Conservation (phyloP, 92 coral and sea anemone genomes). For the Phenganax subtilis region DNA sequence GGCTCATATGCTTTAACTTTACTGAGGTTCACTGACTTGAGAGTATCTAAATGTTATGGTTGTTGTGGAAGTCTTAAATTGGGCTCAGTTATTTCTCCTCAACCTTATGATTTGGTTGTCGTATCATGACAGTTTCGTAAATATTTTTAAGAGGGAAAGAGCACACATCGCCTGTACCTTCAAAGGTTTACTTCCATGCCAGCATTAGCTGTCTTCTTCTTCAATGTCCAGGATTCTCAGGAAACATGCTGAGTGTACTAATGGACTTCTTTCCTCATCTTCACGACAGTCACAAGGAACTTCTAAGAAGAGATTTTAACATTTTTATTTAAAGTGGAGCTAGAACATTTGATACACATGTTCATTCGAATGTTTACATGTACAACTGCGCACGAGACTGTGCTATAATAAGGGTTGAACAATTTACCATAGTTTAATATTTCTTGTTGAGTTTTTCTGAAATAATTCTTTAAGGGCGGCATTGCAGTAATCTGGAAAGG, state of each 20-base stretch:
- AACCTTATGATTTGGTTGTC: slow-evolving; percentile 21
- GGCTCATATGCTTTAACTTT: slow-evolving; percentile 25
- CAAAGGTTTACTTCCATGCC: slow-evolving; percentile 42
- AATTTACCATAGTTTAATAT: no score
- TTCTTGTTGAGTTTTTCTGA: no score
- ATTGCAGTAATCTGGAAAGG: no score
- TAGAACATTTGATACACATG: no score
- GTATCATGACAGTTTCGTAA: slow-evolving; percentile 37
- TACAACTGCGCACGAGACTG: no score
- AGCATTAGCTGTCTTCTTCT: slow-evolving; percentile 24
- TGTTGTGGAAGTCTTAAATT: slow-evolving; percentile 24
- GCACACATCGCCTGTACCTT: slow-evolving; percentile 33
- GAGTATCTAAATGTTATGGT: slow-evolving; percentile 44
- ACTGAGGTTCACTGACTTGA: slow-evolving; percentile 23
- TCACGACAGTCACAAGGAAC: slow-evolving; percentile 30
- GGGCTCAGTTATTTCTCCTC: slow-evolving; percentile 38
- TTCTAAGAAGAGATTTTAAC: not conserved
- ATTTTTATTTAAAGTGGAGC: no score
- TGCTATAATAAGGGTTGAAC: no score
- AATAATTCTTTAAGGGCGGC: no score
- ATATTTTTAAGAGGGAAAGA: slow-evolving; percentile 41
- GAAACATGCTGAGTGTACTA: slow-evolving; percentile 7
- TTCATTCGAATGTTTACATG: no score
- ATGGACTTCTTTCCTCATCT: slow-evolving; percentile 1
- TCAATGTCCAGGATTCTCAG: slow-evolving; percentile 27